Conservation (phyloP, 2,888 invertebrate genomes). For the Tyria jacobaeae region DNA sequence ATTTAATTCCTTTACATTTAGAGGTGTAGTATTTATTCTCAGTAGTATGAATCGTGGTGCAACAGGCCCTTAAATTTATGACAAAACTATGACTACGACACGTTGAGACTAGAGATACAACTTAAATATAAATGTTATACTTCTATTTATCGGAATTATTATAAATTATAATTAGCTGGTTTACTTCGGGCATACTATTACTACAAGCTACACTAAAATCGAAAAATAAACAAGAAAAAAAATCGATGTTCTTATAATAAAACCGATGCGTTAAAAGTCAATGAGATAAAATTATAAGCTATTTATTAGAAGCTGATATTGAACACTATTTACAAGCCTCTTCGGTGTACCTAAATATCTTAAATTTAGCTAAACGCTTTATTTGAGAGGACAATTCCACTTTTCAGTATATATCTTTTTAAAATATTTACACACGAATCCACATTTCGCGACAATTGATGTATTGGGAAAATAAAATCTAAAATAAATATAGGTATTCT, state of each 20-base stretch:
- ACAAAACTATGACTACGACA: slow-evolving; percentile 78
- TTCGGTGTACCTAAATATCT: slow-evolving; percentile 56
- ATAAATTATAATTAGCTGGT: slow-evolving; percentile 56
- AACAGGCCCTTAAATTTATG: slow-evolving; percentile 52
- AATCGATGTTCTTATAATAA: slow-evolving; percentile 64
- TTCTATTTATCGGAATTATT: slow-evolving; percentile 58
- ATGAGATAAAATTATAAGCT: slow-evolving; percentile 48
- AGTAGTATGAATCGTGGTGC: neutral
- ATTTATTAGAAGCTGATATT: slow-evolving; percentile 61
- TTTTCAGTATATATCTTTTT: slow-evolving; percentile 64
- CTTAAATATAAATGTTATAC: slow-evolving; percentile 63
- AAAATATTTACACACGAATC: slow-evolving; percentile 73
- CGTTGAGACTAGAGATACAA: slow-evolving; percentile 82
- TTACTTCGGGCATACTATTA: slow-evolving; percentile 54
- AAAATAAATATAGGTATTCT: slow-evolving; percentile 43
- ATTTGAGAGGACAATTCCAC: slow-evolving; percentile 78
- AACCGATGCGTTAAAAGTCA: slow-evolving; percentile 40
- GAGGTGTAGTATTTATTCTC: slow-evolving; percentile 21
- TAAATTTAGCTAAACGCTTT: slow-evolving; percentile 55
- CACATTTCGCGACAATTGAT: slow-evolving; percentile 59
- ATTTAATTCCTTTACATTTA: slow-evolving; percentile 2
- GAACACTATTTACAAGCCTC: slow-evolving; percentile 79
- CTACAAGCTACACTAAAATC: slow-evolving; percentile 41
- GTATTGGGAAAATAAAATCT: slow-evolving; percentile 42
- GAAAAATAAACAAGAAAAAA: slow-evolving; percentile 47